phyloP scores from a whole-genome alignment of 2,888 invertebrate species.

The Endomychus coccineus region DNA sequence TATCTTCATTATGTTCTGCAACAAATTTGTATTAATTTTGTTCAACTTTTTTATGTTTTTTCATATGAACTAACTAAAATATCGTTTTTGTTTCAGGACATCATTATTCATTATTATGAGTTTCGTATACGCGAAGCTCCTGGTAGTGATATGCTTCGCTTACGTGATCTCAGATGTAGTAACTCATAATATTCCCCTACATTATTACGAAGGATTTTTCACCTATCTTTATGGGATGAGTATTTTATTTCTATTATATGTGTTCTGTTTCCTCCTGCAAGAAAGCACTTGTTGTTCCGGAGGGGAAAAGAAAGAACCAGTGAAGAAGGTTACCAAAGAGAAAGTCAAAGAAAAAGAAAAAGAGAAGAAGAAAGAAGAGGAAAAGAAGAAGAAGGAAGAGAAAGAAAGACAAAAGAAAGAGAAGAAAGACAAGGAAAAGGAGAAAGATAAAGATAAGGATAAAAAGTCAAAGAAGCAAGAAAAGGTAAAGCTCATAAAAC shows the following conservation, averaged over 20 bases:
- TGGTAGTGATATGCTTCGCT: conserved; percentile 88
- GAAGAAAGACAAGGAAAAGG: conserved; percentile 55
- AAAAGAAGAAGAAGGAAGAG: conserved; percentile 48
- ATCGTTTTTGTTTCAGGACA: conserved; percentile 62
- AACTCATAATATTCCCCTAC: conserved; percentile 83
- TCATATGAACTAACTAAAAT: too few relatives aligned
- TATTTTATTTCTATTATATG: conserved; percentile 87
- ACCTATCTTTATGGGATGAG: conserved; percentile 90
- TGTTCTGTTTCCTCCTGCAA: conserved; percentile 89
- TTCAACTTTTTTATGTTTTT: too few relatives aligned
- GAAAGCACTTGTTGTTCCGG: conserved; percentile 81
- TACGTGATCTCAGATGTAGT: conserved; percentile 93
- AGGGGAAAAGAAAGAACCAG: conserved; percentile 51
- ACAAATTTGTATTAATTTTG: too few relatives aligned
- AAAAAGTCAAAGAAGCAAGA: conserved; percentile 44
- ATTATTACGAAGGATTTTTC: conserved; percentile 93
- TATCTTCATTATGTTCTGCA: too few relatives aligned
- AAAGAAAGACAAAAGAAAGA: conserved; percentile 54
- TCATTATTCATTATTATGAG: conserved; percentile 93
- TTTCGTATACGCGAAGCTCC: conserved; percentile 90
- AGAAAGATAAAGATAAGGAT: conserved; percentile 51
- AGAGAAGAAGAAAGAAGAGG: conserved; percentile 48
- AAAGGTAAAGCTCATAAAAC: conserved; percentile 23
- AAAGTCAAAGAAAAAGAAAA: conserved; percentile 49
- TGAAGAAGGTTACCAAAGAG: conserved; percentile 34